These are phyloP conservation scores for Ruditapes philippinarum DNA, from an alignment of 1,140 invertebrate genomes.

Conservation along the genomic window DNA sequence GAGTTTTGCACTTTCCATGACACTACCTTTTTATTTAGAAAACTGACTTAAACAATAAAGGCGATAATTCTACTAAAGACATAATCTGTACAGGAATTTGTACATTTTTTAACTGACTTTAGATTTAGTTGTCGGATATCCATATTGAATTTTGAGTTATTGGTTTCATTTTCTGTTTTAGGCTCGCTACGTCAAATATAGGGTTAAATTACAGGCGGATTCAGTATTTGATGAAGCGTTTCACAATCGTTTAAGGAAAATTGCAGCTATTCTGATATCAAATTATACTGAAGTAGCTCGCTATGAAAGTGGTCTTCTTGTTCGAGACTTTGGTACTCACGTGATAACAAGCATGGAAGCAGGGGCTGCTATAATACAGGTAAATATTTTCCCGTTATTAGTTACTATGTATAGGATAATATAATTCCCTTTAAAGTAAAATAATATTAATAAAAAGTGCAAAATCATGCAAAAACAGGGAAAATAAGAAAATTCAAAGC, in stretches of 20 bases:
- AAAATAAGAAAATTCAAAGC: neutral
- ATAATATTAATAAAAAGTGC: neutral
- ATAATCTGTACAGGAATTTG: neutral
- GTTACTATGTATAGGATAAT: neutral
- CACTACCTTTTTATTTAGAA: neutral
- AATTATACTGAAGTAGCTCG: conserved; percentile 67
- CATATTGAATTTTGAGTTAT: neutral
- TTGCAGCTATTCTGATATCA: conserved; percentile 66
- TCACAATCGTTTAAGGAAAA: conserved; percentile 68
- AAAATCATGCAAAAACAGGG: neutral
- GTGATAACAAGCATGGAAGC: conserved; percentile 74
- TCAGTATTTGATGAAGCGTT: conserved; percentile 69
- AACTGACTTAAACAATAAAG: neutral
- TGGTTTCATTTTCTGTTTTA: neutral
- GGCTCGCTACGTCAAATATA: conserved; percentile 75
- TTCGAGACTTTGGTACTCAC: conserved; percentile 80
- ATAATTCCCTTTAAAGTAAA: neutral
- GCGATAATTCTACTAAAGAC: too few relatives aligned
- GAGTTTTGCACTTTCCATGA: too few relatives aligned
- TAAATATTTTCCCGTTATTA: neutral
- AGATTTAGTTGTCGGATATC: neutral
- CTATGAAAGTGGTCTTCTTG: conserved; percentile 72
- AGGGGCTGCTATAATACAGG: conserved; percentile 69
- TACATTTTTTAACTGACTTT: neutral
- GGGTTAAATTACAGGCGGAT: conserved; percentile 74